Percentiles rank a stretch among this genome's conserved stretches.
phyloP scores from a whole-genome alignment of 2,797 vertebrate species.

The Acanthornis magna region DNA sequence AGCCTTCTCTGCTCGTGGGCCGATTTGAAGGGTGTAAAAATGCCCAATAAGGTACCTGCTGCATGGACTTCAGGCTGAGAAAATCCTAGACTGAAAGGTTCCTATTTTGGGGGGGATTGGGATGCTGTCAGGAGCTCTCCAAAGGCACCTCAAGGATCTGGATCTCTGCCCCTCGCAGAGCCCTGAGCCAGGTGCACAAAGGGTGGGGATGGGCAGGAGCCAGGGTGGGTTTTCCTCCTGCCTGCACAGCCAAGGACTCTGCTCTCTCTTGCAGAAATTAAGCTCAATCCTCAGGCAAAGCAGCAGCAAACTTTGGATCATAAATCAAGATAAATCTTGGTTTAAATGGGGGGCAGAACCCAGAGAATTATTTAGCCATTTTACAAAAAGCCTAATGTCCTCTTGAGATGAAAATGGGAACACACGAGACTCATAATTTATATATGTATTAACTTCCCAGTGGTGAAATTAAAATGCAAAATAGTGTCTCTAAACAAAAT shows the following conservation, averaged over 20 bases:
- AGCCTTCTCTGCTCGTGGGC: not conserved
- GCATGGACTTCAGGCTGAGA: not conserved
- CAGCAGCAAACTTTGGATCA: not conserved
- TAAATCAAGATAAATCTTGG: not conserved
- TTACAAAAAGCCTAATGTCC: not conserved
- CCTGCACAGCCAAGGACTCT: not conserved
- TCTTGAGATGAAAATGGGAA: not conserved
- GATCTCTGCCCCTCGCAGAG: rapidly evolving
- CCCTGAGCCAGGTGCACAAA: not conserved
- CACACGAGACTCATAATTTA: constrained; percentile 24
- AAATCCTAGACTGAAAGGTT: not conserved
- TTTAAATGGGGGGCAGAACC: not conserved
- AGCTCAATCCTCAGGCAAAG: not conserved
- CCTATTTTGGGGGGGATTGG: not conserved
- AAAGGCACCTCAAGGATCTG: not conserved
- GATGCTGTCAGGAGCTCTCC: not conserved
- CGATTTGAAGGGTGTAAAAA: not conserved
- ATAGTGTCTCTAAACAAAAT: constrained; percentile 33
- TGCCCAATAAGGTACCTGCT: rapidly evolving
- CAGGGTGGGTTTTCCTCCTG: not conserved
- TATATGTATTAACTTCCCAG: constrained; percentile 11
- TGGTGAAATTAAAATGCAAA: constrained; percentile 50
- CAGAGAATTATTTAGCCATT: not conserved
- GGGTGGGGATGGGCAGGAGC: not conserved
- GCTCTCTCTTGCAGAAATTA: not conserved